A percentile compares a stretch with the other conserved stretches of the same genome.
phyloP scores from a whole-genome alignment of 2,113 vertebrate genomes.

The Argyrosomus japonicus region DNA sequence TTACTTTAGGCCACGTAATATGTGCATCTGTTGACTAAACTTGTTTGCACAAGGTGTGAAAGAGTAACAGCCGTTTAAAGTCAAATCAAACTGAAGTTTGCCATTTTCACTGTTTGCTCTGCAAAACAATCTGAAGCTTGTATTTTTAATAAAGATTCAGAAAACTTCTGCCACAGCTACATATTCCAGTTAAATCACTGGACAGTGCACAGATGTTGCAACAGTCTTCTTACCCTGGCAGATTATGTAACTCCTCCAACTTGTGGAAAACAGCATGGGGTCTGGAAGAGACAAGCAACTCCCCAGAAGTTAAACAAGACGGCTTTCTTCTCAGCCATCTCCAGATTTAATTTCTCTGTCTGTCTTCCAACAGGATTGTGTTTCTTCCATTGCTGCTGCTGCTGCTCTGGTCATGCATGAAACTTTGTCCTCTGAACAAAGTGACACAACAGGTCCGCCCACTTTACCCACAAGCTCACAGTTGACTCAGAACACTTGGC shows the following conservation, averaged over 20 bases:
- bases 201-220: no score
- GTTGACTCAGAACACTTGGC: not conserved
- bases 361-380: not conserved
- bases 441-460: not conserved
- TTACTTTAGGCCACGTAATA: no score
- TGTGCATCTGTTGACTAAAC: no score
- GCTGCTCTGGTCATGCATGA: not conserved
- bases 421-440: not conserved
- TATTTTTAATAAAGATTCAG: no score
- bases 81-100: no score
- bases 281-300: conserved; percentile 5
- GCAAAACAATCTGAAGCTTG: no score
- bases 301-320: conserved; percentile 70
- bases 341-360: not conserved
- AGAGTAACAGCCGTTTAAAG: no score
- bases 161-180: no score
- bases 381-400: not conserved
- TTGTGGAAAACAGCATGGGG: conserved; percentile 17
- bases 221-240: no score
- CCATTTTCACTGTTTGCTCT: no score
- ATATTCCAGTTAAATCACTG: no score
- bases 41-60: no score
- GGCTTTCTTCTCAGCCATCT: conserved; percentile 50
- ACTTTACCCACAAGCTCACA: not conserved
- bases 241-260: conserved; percentile 50